Evolutionary conservation across 2,113 vertebrate genomes (phyloP), one percentile per base, ranked within the genome.

Genomic region (Microtus ochrogaster): DNA sequence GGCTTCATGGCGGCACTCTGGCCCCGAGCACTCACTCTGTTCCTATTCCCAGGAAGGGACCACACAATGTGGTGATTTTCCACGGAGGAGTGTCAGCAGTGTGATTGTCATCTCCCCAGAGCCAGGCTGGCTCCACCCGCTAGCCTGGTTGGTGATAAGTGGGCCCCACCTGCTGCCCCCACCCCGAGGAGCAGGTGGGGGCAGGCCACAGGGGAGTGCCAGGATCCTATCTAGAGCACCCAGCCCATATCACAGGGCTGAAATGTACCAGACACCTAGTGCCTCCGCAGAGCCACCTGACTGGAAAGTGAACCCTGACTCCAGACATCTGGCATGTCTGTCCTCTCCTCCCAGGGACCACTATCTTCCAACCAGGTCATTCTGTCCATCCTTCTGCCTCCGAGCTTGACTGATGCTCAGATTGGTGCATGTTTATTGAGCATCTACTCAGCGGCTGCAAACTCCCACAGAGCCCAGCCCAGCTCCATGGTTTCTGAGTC

Each of bases 201-300:
- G 90, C 95, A 97, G 85, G 96, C 52, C 0, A 0, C 36, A 0
- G 7, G 87, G 96, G 55, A 88, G 96, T 96, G 97, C 88, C 96
- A 55, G 94, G 39, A 96, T 96, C 89, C 94, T 95, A 94, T 96
- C 95, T 97, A 97, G 96, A 97, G 96, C 95, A 96, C 95, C 94
- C 97, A 96, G 73, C 96, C 97, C 97, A 95, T 86, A 94, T 95
- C 47, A 7, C 7, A 7, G 85, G 92, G 82, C 65, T 94, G 95
- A 86, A 94, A 79, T 65, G 73, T 89, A 73, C 44, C 7, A 30
- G 90, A 91, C 72, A 55, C 33, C 66, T 73, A 92, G n/a, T 3
- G 47, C 81, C 90, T 95, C 81, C 70, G 39, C 76, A 90, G 78
- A 83, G 66, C 47, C 44, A n/a, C 39, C 83, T 93, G 85, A 83